Percentiles rank a stretch among this genome's conserved stretches.
Conservation (phyloP, 2,113 vertebrate genomes). For the Panthera leo region DNA sequence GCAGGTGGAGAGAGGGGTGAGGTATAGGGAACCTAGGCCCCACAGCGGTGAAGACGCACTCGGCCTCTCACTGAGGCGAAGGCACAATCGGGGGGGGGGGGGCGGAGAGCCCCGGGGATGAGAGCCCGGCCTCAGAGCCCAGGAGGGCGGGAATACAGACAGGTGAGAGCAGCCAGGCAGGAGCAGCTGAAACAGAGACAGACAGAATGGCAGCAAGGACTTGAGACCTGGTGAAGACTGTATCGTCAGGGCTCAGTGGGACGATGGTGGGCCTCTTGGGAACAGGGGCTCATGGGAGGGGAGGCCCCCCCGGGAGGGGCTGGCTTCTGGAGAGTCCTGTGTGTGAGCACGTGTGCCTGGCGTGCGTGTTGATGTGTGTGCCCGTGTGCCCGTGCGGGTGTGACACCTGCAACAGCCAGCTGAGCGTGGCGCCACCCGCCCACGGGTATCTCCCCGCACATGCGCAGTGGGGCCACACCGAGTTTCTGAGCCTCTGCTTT, state of each 20-base stretch:
- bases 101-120: not conserved
- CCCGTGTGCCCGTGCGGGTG: fast-evolving
- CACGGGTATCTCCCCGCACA: not conserved
- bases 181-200: not conserved
- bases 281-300: not conserved
- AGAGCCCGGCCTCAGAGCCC: not conserved
- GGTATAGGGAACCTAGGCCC: not conserved
- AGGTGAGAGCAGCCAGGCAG: not conserved
- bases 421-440: no score
- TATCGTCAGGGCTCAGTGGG: not conserved
- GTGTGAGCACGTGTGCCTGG: not conserved
- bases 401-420: not conserved
- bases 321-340: not conserved
- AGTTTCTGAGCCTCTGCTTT: not conserved
- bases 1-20: not conserved
- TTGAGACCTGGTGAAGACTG: no score
- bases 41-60: fast-evolving
- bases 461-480: fast-evolving
- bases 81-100: not conserved
- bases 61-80: fast-evolving
- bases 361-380: not conserved
- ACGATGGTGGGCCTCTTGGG: not conserved
- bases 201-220: not conserved
- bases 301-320: no score
- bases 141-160: no score